A percentile compares a stretch with the other conserved stretches of the same genome.
phyloP scores from a whole-genome alignment of 2,113 vertebrate genomes.

The Lanius collurio region DNA sequence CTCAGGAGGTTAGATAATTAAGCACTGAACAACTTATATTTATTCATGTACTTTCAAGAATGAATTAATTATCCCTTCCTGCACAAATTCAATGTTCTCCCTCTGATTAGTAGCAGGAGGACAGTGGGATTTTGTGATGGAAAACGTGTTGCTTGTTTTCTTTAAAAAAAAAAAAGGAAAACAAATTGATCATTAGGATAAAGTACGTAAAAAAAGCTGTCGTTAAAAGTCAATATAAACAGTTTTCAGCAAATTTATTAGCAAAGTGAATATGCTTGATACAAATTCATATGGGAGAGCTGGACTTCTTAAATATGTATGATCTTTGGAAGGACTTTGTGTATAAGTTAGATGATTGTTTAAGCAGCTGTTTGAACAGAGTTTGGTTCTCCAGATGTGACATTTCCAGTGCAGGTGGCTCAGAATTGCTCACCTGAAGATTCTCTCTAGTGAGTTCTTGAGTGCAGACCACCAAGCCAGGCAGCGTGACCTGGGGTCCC shows the following conservation, averaged over 20 bases:
- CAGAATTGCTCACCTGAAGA: neutral
- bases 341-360: neutral
- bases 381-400: neutral
- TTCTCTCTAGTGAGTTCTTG: neutral
- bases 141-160: neutral
- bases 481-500: neutral
- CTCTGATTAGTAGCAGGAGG: constrained; percentile 3
- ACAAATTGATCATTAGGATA: neutral
- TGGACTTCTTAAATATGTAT: neutral
- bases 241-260: neutral
- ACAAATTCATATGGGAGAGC: neutral
- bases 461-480: neutral
- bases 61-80: constrained; percentile 14
- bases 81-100: neutral
- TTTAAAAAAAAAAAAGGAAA: neutral
- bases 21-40: constrained; percentile 60
- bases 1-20: constrained; percentile 69
- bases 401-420: neutral
- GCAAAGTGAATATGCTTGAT: neutral
- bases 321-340: neutral
- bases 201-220: neutral
- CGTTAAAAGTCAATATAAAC: neutral
- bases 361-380: neutral
- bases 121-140: neutral
- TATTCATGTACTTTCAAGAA: constrained; percentile 51